phyloP scores from a whole-genome alignment of 1,140 invertebrate genomes.

The Pemphigus obesinymphae region DNA sequence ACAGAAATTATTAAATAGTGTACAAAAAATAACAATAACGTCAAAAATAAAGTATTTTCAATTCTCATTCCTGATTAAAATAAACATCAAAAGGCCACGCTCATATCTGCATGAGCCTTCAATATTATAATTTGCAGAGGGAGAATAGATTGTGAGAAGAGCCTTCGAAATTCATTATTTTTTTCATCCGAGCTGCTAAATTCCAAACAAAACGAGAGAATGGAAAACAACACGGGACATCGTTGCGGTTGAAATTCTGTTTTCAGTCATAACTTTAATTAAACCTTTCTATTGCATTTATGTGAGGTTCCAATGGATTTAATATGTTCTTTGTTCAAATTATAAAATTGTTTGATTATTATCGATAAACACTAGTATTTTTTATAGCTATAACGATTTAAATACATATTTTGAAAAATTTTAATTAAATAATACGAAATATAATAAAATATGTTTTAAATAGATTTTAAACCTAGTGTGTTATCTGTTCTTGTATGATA shows the following conservation, averaged over 20 bases:
- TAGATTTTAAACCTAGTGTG: too few species aligned
- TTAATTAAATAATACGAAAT: too few species aligned
- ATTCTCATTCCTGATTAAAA: conserved; percentile 3
- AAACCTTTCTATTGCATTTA: neutral
- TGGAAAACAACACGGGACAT: neutral
- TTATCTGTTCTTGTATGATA: too few species aligned
- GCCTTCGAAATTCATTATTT: neutral
- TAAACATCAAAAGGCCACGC: neutral
- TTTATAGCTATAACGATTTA: too few species aligned
- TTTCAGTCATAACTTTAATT: neutral
- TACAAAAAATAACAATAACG: neutral
- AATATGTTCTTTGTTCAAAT: too few species aligned
- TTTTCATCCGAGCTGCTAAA: neutral
- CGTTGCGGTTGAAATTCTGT: neutral
- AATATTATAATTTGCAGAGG: neutral
- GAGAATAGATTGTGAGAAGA: neutral
- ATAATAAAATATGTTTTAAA: too few species aligned
- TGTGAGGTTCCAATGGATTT: neutral
- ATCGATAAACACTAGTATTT: too few species aligned
- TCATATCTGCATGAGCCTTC: neutral
- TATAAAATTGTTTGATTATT: too few species aligned
- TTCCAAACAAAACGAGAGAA: neutral
- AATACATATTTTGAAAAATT: too few species aligned
- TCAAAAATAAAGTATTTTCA: neutral
- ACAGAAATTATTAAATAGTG: neutral